phyloP scores from a whole-genome alignment of 2,888 invertebrate genomes.

The Epirrita christyi region DNA sequence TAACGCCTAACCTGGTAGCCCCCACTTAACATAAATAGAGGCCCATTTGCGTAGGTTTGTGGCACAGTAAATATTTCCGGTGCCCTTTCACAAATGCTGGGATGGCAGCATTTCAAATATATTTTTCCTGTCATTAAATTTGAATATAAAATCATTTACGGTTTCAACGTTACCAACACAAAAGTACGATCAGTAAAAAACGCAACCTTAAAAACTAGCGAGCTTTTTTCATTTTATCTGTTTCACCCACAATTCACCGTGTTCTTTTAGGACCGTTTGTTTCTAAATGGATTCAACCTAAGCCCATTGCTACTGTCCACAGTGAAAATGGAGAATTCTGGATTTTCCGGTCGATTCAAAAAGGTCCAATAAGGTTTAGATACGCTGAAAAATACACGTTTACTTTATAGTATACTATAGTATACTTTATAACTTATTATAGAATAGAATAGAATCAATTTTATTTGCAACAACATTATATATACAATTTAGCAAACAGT shows the following conservation, averaged over 20 bases:
- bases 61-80: constrained; percentile 33
- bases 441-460: too few relatives aligned
- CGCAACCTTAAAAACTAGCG: background rate
- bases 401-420: too few relatives aligned
- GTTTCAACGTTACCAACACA: background rate
- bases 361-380: constrained; percentile 4
- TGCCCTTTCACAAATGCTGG: constrained; percentile 37
- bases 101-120: constrained; percentile 27
- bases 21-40: constrained; percentile 12
- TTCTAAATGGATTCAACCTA: constrained; percentile 8
- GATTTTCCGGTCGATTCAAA: background rate
- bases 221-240: background rate
- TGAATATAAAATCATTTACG: constrained; percentile 11
- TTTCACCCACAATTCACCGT: too few relatives aligned
- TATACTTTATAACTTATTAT: too few relatives aligned
- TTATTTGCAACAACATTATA: too few relatives aligned
- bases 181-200: background rate
- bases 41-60: constrained; percentile 13
- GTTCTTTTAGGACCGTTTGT: background rate
- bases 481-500: too few relatives aligned
- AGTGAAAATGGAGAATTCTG: constrained; percentile 1
- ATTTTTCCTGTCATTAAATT: constrained; percentile 19
- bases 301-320: background rate
- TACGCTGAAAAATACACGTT: background rate
- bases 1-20: background rate